Conservation (phyloP, 2,113 vertebrate genomes). For the Rhombomys opimus region DNA sequence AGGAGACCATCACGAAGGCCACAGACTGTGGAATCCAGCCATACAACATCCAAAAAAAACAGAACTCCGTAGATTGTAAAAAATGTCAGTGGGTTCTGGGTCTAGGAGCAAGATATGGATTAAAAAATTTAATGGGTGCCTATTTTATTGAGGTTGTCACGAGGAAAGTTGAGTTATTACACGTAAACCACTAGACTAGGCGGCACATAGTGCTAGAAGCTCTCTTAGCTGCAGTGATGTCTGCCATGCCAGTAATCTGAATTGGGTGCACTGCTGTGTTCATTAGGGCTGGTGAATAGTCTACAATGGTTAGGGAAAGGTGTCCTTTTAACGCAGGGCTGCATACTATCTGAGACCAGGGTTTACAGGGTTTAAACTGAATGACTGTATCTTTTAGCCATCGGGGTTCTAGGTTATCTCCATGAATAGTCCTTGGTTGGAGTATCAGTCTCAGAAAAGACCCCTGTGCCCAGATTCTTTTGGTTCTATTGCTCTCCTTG, state of each 20-base stretch:
- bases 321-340: too few species aligned
- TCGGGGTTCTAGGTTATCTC: too few species aligned
- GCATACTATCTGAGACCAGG: background rate
- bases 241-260: background rate
- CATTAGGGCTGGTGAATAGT: background rate
- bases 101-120: background rate
- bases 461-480: too few species aligned
- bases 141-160: background rate
- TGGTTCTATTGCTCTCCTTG: too few species aligned
- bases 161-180: background rate
- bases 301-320: background rate
- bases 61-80: background rate
- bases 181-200: background rate
- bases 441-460: too few species aligned
- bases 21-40: too few species aligned
- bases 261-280: background rate
- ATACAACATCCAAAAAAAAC: background rate
- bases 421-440: too few species aligned
- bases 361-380: background rate
- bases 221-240: background rate
- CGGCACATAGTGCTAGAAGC: background rate
- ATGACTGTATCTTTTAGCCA: background rate
- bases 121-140: background rate
- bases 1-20: too few species aligned
- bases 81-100: background rate